Conservation (phyloP, 1,140 invertebrate species). For the Thaumetopoea pityocampa region DNA sequence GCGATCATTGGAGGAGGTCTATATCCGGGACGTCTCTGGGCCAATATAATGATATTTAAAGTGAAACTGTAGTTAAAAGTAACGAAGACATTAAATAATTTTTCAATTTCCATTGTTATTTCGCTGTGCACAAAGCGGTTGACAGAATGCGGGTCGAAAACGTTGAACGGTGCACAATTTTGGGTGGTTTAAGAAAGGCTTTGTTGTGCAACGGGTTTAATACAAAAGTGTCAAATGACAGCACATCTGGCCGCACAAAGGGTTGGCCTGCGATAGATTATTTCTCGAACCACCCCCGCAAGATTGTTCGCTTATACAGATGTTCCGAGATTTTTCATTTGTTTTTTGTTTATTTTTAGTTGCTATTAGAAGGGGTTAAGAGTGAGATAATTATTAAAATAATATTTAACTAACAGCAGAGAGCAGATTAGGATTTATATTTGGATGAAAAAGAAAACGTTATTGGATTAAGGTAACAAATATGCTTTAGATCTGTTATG, state of each 20-base stretch:
- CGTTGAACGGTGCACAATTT: constrained; percentile 68
- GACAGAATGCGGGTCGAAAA: constrained; percentile 68
- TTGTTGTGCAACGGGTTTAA: constrained; percentile 75
- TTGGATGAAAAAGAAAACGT: too few species aligned
- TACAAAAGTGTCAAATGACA: constrained; percentile 76
- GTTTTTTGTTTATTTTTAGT: constrained; percentile 26
- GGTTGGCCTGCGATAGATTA: constrained; percentile 72
- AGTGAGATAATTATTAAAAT: constrained; percentile 7
- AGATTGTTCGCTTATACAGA: constrained; percentile 73
- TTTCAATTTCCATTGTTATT: constrained; percentile 10
- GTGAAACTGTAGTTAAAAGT: too few species aligned
- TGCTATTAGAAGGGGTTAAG: constrained; percentile 22
- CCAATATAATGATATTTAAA: too few species aligned
- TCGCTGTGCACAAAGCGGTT: constrained; percentile 41
- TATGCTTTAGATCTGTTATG: too few species aligned
- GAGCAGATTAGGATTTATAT: too few species aligned
- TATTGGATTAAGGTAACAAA: too few species aligned
- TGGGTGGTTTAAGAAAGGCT: constrained; percentile 69
- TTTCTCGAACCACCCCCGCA: constrained; percentile 71
- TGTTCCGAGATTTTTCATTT: constrained; percentile 41
- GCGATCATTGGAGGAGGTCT: too few species aligned
- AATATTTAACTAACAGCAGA: too few species aligned
- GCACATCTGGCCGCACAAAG: constrained; percentile 73
- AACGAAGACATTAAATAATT: background rate
- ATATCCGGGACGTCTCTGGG: too few species aligned